Evolutionary conservation across 2,797 vertebrate genomes (phyloP), one percentile per base, ranked within the genome.

Genomic region (Mionectes olivaceus): DNA sequence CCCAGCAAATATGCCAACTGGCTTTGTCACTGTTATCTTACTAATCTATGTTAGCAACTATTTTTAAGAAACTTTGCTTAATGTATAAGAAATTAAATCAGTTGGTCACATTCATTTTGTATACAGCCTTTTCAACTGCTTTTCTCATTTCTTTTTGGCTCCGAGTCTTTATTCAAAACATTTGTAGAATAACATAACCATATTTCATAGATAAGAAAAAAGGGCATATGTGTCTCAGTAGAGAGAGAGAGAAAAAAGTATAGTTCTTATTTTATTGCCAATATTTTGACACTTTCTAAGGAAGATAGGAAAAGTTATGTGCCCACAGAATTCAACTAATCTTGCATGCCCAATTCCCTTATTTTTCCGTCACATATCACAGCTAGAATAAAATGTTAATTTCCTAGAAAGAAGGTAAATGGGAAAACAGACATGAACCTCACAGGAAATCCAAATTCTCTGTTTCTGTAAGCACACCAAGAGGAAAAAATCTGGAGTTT

Each of bases 91-190:
- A 95, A 92, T 94, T 70, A 87, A 44, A 74, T 68, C 46, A 87
- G 83, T 80, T 19, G 12, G 52, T 61, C 44, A 63, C 44, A 61
- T 80, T 50, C 27, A 50, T 87, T 83, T 85, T 94, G 88, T 71
- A 83, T 61, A 91, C 35, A 77, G 78, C 85, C 33, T 93, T 81
- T 75, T 77, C 70, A 88, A 83, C 61, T 94, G 49, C 46, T 83
- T 90, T 87, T 78, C 65, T 91, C 47, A 33, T 60, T 92, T 85
- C 30, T 77, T 95, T 90, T 91, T 92, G 79, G 57, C 87, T 94
- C 79, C 37, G 65, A 89, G 61, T 63, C 33, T 47, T 33, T 71
- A 85, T 74, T 83, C n/a, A 91, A 94, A 97, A 87, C 52, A 84
- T 87, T 90, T 93, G 25, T 64, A 64, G 49, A 81, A 53, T 49